These are phyloP conservation scores for Macrosteles quadrilineatus DNA, from an alignment of 1,140 invertebrate genomes.

Conservation along the genomic window DNA sequence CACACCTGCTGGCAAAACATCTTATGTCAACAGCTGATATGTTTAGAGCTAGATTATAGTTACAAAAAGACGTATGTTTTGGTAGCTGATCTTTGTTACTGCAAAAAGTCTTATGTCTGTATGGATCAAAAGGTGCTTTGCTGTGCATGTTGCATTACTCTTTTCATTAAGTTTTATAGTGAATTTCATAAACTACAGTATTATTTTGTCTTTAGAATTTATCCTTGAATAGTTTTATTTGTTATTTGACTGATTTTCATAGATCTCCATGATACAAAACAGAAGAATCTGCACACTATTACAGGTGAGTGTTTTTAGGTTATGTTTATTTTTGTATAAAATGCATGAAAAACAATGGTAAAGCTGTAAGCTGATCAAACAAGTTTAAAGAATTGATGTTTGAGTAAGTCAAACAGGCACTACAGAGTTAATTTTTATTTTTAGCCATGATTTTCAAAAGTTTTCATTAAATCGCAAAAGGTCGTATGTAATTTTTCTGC, in stretches of 20 bases:
- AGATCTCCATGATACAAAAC: not conserved
- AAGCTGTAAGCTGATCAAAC: not conserved
- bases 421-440: not conserved
- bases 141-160: too few relatives aligned
- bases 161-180: not conserved
- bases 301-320: not conserved
- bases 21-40: conserved; percentile 20
- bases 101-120: conserved; percentile 20
- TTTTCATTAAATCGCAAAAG: not conserved
- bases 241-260: not conserved
- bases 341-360: not conserved
- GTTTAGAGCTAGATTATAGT: not conserved
- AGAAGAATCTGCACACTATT: not conserved
- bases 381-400: not conserved
- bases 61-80: conserved; percentile 17
- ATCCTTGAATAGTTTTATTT: not conserved
- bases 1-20: conserved; percentile 5
- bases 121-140: too few relatives aligned
- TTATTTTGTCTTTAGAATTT: not conserved
- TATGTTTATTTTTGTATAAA: conserved; percentile 8
- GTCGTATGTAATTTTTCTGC: not conserved
- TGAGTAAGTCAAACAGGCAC: not conserved
- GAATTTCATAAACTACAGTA: not conserved
- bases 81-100: conserved; percentile 7
- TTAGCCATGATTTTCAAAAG: not conserved